Evolutionary conservation across 2,113 vertebrate species (phyloP).

Genomic region (Monopterus albus): DNA sequence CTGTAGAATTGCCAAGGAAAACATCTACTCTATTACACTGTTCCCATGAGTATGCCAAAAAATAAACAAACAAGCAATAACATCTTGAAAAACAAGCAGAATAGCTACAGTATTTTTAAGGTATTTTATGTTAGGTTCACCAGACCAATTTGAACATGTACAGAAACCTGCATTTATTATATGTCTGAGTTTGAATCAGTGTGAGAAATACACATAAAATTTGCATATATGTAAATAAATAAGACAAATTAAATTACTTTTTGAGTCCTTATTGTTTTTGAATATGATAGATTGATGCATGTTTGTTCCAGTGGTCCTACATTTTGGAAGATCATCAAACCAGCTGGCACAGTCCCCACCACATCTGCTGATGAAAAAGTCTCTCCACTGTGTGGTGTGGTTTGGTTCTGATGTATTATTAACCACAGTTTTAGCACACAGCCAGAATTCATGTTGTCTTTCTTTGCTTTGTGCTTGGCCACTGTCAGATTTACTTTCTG

Average conservation of each 20-base stretch:
- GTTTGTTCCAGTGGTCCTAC: not conserved
- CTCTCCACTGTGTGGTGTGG: not conserved
- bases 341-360: not conserved
- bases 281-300: not conserved
- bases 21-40: too few relatives aligned
- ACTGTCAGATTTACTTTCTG: not conserved
- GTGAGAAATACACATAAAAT: not conserved
- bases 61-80: too few relatives aligned
- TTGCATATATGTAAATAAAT: not conserved
- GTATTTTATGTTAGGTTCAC: too few relatives aligned
- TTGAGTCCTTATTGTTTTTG: too few relatives aligned
- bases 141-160: not conserved
- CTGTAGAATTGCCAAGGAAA: too few relatives aligned
- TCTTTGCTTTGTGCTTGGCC: slow-evolving; percentile 10
- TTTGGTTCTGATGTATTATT: slow-evolving; percentile 5
- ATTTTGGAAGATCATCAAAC: slow-evolving; percentile 10
- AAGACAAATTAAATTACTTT: not conserved
- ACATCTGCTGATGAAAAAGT: slow-evolving; percentile 2
- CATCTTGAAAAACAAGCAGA: too few relatives aligned
- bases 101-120: too few relatives aligned
- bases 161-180: not conserved
- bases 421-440: slow-evolving; percentile 4
- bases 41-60: too few relatives aligned
- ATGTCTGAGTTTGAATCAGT: too few relatives aligned
- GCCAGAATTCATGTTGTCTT: slow-evolving; percentile 5